These are phyloP conservation scores for Hypotaenidia philippensis DNA, from an alignment of 2,797 vertebrate species.

Conservation along the genomic window DNA sequence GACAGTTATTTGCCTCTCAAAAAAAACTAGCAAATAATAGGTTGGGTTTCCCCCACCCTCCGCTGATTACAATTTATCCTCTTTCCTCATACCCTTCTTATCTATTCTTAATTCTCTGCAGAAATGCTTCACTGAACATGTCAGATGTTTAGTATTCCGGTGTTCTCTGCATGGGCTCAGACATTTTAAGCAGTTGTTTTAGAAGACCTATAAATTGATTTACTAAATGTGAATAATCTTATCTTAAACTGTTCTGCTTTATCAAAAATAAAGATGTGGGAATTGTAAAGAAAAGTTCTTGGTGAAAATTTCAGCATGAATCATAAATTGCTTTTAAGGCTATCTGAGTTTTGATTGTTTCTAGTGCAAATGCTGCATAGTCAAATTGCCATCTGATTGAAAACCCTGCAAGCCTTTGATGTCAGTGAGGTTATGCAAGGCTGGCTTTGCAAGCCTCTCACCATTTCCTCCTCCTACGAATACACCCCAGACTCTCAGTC, in stretches of 20 bases:
- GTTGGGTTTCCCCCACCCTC: background rate
- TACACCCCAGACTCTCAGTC: constrained; percentile 45
- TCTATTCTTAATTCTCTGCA: constrained; percentile 9
- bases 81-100: constrained; percentile 15
- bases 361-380: constrained; percentile 2
- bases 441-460: constrained; percentile 28
- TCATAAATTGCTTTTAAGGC: background rate
- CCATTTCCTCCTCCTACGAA: constrained; percentile 41
- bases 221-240: background rate
- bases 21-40: constrained; percentile 29
- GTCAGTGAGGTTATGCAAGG: constrained; percentile 34
- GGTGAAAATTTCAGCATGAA: background rate
- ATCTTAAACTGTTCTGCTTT: background rate
- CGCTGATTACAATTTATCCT: constrained; percentile 17
- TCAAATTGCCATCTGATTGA: constrained; percentile 32
- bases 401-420: constrained; percentile 42
- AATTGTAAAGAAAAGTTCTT: background rate
- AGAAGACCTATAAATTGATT: background rate
- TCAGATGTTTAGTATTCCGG: background rate
- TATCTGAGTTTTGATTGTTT: constrained; percentile 4
- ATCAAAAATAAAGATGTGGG: background rate
- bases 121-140: constrained; percentile 28
- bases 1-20: constrained; percentile 46
- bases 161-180: background rate
- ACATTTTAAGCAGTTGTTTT: background rate